Conservation (phyloP, 2,113 vertebrate genomes). For the Vanacampus margaritifer region DNA sequence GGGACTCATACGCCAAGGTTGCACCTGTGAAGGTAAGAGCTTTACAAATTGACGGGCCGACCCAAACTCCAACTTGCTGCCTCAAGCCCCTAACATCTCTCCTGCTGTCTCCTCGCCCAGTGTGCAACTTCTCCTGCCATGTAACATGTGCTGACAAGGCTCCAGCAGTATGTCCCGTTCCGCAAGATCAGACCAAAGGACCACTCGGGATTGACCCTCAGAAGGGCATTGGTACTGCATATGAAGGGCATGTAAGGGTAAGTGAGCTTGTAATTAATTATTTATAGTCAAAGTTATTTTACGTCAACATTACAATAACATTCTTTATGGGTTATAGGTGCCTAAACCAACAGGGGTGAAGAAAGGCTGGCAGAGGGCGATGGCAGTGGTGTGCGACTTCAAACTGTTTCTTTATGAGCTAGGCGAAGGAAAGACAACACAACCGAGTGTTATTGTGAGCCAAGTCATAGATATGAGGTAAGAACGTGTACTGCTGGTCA, state of each 20-base stretch:
- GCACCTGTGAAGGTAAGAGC: constrained; percentile 90
- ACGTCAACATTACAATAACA: neutral
- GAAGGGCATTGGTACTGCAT: constrained; percentile 93
- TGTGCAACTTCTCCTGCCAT: constrained; percentile 96
- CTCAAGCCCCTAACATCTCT: neutral
- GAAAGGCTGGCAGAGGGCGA: constrained; percentile 93
- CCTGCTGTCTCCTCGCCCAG: constrained; percentile 58
- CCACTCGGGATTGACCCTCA: constrained; percentile 94
- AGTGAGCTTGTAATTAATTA: constrained; percentile 41
- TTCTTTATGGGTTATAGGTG: constrained; percentile 69
- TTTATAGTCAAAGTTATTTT: neutral
- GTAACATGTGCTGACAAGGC: constrained; percentile 98
- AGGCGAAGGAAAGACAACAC: constrained; percentile 88
- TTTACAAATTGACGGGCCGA: neutral
- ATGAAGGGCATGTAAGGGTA: constrained; percentile 92
- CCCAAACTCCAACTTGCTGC: neutral
- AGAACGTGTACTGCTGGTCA: constrained; percentile 19
- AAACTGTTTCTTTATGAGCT: constrained; percentile 95
- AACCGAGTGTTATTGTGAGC: constrained; percentile 86
- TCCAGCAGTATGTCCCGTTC: constrained; percentile 90
- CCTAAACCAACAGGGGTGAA: constrained; percentile 97
- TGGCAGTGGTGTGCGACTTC: constrained; percentile 96
- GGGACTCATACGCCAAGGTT: constrained; percentile 97
- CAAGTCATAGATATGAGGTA: constrained; percentile 99
- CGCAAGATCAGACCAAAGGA: constrained; percentile 92